Evolutionary conservation across 2,888 invertebrate species (phyloP), one percentile per base, ranked within the genome.

Genomic region (Siphonodentalium dalli): DNA sequence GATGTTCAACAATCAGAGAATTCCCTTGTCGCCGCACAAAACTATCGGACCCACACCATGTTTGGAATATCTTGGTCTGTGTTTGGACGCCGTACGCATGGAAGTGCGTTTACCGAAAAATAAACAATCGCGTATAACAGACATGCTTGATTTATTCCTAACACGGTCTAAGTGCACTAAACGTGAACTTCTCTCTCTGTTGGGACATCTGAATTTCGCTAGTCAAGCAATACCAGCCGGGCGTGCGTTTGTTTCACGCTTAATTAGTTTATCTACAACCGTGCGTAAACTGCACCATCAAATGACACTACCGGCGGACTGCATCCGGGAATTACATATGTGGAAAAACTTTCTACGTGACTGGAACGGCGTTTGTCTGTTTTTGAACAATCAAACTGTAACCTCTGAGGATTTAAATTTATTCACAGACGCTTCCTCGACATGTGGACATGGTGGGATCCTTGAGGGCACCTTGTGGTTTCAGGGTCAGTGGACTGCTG

Each of bases 41-140:
- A 55, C 57, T 8, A 26, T 34, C 11, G 64, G 61, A 11, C 61
- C 61, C 0, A 26, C 44, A 1, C 26, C 41, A 2, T 11, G 15
- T 18, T 18, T 62, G 18, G 54, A 56, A 38, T 64, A 54, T 28
- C 34, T 62, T 3, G 64, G 53, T 29, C 43, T 63, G 20, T 54
- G 58, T 27, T 28, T 64, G 5, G 64, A 66, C 40, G 41, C 63
- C 9, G 34, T 31, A 8, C 33, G 47, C 21, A 54, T 61, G 41
- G 29, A 50, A 34, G 57, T 58, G 6, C 38, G 41, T 15, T 33
- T 63, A 7, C 57, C 59, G 11, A 6, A 3, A 1, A 52, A 60
- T 13, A 60, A 63, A 44, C 15, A 52, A 5, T 23, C 26, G 9
- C 27, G 54, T 21, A 63, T 61, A 9, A 24, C 18, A n/a, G n/a